A percentile compares a stretch with the other conserved stretches of the same genome.
phyloP scores from a whole-genome alignment of 1,140 invertebrate species.

The Drosophila pectinifera region DNA sequence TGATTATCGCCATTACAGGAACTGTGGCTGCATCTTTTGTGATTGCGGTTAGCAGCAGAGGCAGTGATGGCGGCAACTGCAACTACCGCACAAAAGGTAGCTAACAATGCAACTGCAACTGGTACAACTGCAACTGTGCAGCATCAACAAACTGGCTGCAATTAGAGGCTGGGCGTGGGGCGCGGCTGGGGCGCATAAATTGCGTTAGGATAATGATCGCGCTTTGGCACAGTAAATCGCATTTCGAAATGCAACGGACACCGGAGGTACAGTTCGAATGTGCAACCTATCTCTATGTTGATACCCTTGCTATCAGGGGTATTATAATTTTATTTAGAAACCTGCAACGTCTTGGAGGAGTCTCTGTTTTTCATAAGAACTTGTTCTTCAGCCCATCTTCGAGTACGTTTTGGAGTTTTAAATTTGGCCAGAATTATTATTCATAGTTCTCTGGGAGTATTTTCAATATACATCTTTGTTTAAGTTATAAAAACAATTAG shows the following conservation, averaged over 20 bases:
- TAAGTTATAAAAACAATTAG: too few species aligned
- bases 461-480: too few species aligned
- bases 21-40: constrained; percentile 43
- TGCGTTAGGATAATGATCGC: constrained; percentile 84
- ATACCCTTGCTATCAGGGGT: background rate
- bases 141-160: constrained; percentile 59
- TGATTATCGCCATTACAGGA: constrained; percentile 77
- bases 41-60: constrained; percentile 46
- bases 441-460: too few species aligned
- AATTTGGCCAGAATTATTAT: too few species aligned
- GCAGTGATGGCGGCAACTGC: constrained; percentile 41
- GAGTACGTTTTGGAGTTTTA: too few species aligned
- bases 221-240: constrained; percentile 82
- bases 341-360: background rate
- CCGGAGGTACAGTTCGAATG: constrained; percentile 73
- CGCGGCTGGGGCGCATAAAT: constrained; percentile 77
- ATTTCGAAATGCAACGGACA: constrained; percentile 77
- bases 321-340: background rate
- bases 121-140: constrained; percentile 42
- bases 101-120: constrained; percentile 58
- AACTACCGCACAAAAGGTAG: constrained; percentile 34
- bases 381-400: too few species aligned
- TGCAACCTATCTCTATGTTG: constrained; percentile 35
- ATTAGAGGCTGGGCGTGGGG: constrained; percentile 77
- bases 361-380: too few species aligned